Base-by-base conservation (phyloP, 2,888 invertebrate genomes). In the Chymomyza procnemis region DNA sequence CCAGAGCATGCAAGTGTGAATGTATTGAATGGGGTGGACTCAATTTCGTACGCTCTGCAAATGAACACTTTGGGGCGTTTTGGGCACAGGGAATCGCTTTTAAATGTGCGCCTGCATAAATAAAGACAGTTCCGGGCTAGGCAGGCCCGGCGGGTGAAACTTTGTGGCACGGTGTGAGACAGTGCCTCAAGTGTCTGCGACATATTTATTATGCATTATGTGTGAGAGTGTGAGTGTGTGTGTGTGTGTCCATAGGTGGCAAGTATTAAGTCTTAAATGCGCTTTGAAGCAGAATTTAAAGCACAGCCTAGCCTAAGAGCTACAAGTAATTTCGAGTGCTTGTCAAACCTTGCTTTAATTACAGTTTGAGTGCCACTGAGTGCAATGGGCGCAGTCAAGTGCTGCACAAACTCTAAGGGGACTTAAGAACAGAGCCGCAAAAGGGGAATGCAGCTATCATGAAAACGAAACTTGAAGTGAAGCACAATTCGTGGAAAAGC, bases 111-210 rank as follows among this genome's bases (percentile, higher is more conserved):
- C 34, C 54, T 66, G 73, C 80, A 85, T 76, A 73, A 76, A 76
- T 78, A 76, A 77, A 72, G 48, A 71, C 62, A n/a, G n/a, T n/a
- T n/a, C n/a, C n/a, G n/a, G n/a, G n/a, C n/a, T n/a, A n/a, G n/a
- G 5, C 56, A 12, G 12, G 66, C 75, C 78, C 19, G 2, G 6
- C 9, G 54, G 50, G 50, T 9, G 6, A 16, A 50, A 18, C 22
- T 54, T 19, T 3, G 66, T 71, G 64, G 52, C 64, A 22, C 16
- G 57, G 50, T 50, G 50, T 50, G 50, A 19, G 50, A 21, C 16
- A 46, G 55, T 18, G 72, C 77, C 79, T 82, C 82, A 84, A 80
- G 80, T 84, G 81, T 71, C 30, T 14, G 79, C 61, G 81, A 79
- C 76, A 80, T 78, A 80, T 80, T 84, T 80, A 83, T 80, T 74